phyloP scores from a whole-genome alignment of 2,888 invertebrate species.

The Polymixis lichenea region DNA sequence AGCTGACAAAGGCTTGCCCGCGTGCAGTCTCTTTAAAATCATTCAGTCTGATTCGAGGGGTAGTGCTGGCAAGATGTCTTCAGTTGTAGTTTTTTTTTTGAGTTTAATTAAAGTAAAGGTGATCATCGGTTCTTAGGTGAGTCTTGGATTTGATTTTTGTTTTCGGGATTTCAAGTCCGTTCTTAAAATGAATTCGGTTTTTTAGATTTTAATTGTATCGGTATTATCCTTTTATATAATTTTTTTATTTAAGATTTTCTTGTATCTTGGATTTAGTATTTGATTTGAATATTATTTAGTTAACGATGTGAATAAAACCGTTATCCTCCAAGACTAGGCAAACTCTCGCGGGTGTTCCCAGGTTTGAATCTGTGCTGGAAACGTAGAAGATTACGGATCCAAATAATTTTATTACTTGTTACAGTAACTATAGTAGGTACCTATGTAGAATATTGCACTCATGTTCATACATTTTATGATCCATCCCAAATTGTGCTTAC shows the following conservation, averaged over 20 bases:
- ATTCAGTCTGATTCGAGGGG: slow-evolving; percentile 36
- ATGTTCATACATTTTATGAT: slow-evolving; percentile 6
- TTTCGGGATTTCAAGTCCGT: neutral
- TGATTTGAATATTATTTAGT: neutral
- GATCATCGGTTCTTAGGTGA: slow-evolving; percentile 16
- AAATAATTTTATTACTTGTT: neutral
- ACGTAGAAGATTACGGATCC: neutral
- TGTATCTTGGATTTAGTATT: too few species aligned
- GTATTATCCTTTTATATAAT: neutral
- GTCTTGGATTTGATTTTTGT: slow-evolving; percentile 4
- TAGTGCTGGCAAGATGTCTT: slow-evolving; percentile 21
- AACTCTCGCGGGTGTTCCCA: neutral
- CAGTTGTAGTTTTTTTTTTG: neutral
- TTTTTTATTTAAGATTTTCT: too few species aligned
- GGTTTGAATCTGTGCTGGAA: slow-evolving; percentile 9
- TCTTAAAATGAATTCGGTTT: neutral
- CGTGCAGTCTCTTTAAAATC: slow-evolving; percentile 29
- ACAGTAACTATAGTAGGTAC: neutral
- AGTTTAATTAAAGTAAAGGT: neutral
- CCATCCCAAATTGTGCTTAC: slow-evolving; percentile 11
- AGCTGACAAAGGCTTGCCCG: slow-evolving; percentile 16
- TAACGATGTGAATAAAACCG: neutral
- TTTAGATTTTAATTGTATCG: neutral
- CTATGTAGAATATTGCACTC: neutral
- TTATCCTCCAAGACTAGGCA: neutral